Evolutionary conservation across 1,140 invertebrate genomes (phyloP).

Genomic region (Artemia franciscana): DNA sequence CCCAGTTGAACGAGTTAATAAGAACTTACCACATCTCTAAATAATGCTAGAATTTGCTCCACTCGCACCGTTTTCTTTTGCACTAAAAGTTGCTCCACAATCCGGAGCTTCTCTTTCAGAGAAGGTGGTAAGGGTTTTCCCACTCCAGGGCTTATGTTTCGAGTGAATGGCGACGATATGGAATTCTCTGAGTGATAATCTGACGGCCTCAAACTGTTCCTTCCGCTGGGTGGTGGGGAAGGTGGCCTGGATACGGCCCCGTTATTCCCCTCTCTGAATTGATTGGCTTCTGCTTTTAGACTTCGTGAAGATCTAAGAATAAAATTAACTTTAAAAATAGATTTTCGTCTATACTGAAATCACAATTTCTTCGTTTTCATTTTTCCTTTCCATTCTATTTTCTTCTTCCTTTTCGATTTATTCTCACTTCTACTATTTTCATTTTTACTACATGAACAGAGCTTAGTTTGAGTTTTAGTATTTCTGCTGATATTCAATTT

Average conservation of each 20-base stretch:
- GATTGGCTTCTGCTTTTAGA: neutral
- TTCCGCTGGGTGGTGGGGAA: neutral
- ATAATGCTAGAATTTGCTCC: neutral
- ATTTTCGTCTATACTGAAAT: too few species aligned
- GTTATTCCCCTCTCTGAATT: neutral
- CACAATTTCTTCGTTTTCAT: too few species aligned
- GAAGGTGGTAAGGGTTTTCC: neutral
- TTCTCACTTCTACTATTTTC: too few species aligned
- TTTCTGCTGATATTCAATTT: too few species aligned
- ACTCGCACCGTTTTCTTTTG: neutral
- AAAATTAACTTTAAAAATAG: too few species aligned
- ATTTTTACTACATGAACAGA: too few species aligned
- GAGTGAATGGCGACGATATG: neutral
- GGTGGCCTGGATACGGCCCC: neutral
- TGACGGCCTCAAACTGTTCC: neutral
- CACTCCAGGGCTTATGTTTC: neutral
- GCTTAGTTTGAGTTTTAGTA: too few species aligned
- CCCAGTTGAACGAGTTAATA: neutral
- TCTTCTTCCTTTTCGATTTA: too few species aligned
- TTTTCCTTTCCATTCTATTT: too few species aligned
- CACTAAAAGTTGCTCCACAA: neutral
- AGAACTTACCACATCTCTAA: neutral
- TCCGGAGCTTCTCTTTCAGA: neutral
- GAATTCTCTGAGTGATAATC: neutral
- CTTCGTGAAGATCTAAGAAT: neutral